These are phyloP conservation scores for Hestina assimilis DNA, from an alignment of 1,140 invertebrate genomes.

Conservation along the genomic window DNA sequence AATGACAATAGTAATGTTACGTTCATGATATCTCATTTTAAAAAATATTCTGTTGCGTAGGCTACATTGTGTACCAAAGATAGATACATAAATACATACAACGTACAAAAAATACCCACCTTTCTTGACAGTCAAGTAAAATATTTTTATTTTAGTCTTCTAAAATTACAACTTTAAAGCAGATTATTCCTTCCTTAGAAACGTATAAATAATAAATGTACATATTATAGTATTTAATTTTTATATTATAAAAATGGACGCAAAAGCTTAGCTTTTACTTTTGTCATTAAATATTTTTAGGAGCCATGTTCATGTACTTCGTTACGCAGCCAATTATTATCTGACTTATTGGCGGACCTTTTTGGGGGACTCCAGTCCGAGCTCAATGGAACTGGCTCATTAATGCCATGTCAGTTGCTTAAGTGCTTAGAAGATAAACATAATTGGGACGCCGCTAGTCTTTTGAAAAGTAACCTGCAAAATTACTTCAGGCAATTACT, in stretches of 20 bases:
- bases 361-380: constrained; percentile 58
- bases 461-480: constrained; percentile 49
- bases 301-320: constrained; percentile 65
- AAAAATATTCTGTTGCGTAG: too few relatives aligned
- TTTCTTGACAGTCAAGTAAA: too few relatives aligned
- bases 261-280: neutral
- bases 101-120: too few relatives aligned
- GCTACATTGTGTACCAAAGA: too few relatives aligned
- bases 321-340: constrained; percentile 47
- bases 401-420: constrained; percentile 62
- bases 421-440: constrained; percentile 66
- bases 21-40: too few relatives aligned
- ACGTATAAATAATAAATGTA: too few relatives aligned
- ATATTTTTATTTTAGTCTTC: too few relatives aligned
- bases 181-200: too few relatives aligned
- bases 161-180: too few relatives aligned
- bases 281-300: constrained; percentile 31
- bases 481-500: constrained; percentile 58
- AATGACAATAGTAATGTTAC: too few relatives aligned
- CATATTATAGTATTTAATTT: too few relatives aligned
- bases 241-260: neutral
- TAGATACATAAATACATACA: too few relatives aligned
- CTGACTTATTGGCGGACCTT: constrained; percentile 52
- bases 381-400: constrained; percentile 32
- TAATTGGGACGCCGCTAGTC: constrained; percentile 53